Base-by-base conservation (phyloP, 2,888 invertebrate species). In the Prosopocoilus inquinatus region DNA sequence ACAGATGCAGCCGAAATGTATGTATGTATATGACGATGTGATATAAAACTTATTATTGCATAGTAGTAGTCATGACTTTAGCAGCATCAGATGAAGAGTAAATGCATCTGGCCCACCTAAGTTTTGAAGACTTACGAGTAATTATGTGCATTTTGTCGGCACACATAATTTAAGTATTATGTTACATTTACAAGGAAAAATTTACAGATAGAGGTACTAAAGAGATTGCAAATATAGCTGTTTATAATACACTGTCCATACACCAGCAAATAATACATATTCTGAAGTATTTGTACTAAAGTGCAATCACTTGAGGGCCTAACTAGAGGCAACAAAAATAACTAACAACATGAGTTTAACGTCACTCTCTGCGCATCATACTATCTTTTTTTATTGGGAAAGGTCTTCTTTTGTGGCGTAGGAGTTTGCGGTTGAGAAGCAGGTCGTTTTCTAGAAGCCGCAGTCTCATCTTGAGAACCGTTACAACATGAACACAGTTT, bases 91-190 rank as follows among this genome's bases (percentile, higher is more conserved):
- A 59, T 58, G 56, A 47, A 57, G 49, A 55, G 55, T 59, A 57
- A 57, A 53, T 59, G 51, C 51, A 52, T 50, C 58, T 60, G 57
- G 53, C 57, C 53, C 41, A 48, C 50, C 51, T 61, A 57, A 56
- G 43, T 59, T 44, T 47, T 38, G 32, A 43, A 20, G 20, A 33
- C 44, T 49, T 44, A 54, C 11, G 45, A 49, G 44, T 54, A 60
- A 58, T 57, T 76, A 75, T 75, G 70, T 75, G 75, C 76, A 76
- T 70, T 70, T 72, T 72, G 73, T 73, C 74, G 75, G 75, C 75
- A 75, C 74, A 74, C 71, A 63, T 60, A 65, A 59, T 47, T 56
- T 58, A 47, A 41, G 50, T 51, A 57, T 53, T 51, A 57, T 53
- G 50, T 58, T 59, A 55, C 73, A 74, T 69, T 71, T 67, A 73